Conservation (phyloP, 2,888 invertebrate species). For the Cerastis rubricosa region DNA sequence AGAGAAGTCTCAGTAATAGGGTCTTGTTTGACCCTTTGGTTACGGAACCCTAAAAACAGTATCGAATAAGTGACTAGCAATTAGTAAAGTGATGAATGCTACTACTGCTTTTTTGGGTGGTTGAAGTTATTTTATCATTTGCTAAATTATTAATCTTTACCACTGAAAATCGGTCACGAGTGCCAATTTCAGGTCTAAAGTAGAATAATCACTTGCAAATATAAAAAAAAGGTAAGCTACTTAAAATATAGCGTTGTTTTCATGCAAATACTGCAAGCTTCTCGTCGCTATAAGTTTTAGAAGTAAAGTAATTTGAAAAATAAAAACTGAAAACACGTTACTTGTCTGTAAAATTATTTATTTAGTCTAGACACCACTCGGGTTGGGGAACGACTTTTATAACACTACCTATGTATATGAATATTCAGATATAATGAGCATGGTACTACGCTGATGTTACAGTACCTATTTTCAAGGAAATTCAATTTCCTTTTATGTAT, state of each 20-base stretch:
- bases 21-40: no score
- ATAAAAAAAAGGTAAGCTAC: background rate
- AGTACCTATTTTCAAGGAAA: constrained; percentile 7
- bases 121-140: background rate
- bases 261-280: constrained; percentile 3
- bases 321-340: constrained; percentile 23
- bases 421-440: constrained; percentile 26
- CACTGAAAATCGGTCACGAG: background rate
- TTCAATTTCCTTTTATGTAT: constrained; percentile 34
- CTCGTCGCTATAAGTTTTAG: constrained; percentile 20
- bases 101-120: background rate
- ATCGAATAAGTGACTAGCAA: no score
- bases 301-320: constrained; percentile 41
- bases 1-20: no score
- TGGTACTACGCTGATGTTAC: constrained; percentile 24
- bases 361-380: constrained; percentile 62
- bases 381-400: constrained; percentile 23
- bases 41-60: no score
- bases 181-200: background rate
- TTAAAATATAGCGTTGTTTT: constrained; percentile 12
- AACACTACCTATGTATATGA: constrained; percentile 16
- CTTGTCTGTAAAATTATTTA: constrained; percentile 55
- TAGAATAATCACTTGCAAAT: background rate
- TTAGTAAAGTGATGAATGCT: no score
- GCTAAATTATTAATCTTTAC: background rate